phyloP scores from a whole-genome alignment of 1,140 invertebrate species.

The Drosophila ironensis region DNA sequence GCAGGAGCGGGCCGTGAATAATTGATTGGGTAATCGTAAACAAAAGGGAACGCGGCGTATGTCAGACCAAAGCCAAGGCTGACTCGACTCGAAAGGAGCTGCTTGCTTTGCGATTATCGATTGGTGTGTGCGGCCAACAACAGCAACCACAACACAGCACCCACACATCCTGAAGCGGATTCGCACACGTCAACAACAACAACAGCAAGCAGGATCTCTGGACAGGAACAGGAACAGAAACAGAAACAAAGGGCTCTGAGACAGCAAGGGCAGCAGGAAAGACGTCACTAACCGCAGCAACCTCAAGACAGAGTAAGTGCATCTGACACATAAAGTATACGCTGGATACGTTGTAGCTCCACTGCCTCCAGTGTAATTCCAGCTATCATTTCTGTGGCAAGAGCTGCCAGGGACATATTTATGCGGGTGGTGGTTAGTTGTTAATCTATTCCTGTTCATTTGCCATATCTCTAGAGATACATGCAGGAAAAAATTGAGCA shows the following conservation, averaged over 20 bases:
- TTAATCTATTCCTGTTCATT: too few species aligned
- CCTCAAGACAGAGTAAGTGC: conserved; percentile 63
- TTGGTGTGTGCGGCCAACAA: conserved; percentile 65
- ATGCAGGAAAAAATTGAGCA: too few species aligned
- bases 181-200: conserved; percentile 26
- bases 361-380: too few species aligned
- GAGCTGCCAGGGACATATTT: too few species aligned
- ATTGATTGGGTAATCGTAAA: conserved; percentile 71
- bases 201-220: conserved; percentile 16
- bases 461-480: too few species aligned
- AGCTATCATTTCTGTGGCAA: too few species aligned
- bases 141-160: conserved; percentile 32
- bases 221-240: neutral
- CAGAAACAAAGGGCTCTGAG: conserved; percentile 1
- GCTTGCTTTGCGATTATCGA: conserved; percentile 55
- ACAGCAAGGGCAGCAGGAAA: conserved; percentile 3
- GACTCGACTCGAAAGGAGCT: conserved; percentile 22
- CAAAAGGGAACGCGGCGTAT: conserved; percentile 41
- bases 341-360: neutral
- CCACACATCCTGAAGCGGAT: conserved; percentile 12
- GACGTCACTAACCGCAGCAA: conserved; percentile 41
- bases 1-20: conserved; percentile 52
- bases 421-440: too few species aligned
- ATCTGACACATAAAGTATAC: conserved; percentile 52
- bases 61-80: conserved; percentile 50